These are phyloP conservation scores for Cichlasoma orientale DNA, from an alignment of 2,797 vertebrate species.

Conservation along the genomic window DNA sequence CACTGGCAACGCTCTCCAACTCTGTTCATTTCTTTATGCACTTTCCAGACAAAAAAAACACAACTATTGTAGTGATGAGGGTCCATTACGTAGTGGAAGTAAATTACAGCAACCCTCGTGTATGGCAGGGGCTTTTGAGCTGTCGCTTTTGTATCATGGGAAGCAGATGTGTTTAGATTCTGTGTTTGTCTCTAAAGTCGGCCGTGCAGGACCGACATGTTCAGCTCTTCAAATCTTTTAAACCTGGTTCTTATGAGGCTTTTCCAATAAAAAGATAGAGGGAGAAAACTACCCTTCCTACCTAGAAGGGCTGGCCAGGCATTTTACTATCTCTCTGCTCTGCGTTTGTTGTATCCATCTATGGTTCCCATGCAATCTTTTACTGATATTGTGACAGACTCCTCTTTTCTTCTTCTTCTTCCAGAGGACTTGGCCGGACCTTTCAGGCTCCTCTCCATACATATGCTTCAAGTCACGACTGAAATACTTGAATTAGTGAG, in stretches of 20 bases:
- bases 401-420: constrained; percentile 37
- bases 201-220: background rate
- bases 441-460: constrained; percentile 34
- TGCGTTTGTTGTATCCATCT: background rate
- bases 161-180: constrained; percentile 39
- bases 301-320: constrained; percentile 1
- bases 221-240: background rate
- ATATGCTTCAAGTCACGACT: constrained; percentile 53
- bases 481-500: constrained; percentile 33
- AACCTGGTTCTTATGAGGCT: background rate
- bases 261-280: background rate
- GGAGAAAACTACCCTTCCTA: constrained; percentile 1
- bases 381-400: constrained; percentile 15
- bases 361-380: constrained; percentile 21
- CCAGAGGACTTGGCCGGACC: constrained; percentile 21
- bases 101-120: constrained; percentile 2
- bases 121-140: constrained; percentile 1
- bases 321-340: constrained; percentile 4
- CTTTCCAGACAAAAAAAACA: background rate
- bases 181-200: background rate
- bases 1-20: background rate
- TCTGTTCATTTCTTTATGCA: background rate
- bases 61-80: background rate
- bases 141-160: constrained; percentile 24
- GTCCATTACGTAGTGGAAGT: background rate